Evolutionary conservation across 1,140 invertebrate species (phyloP).

Genomic region (Schmidtea mediterranea): DNA sequence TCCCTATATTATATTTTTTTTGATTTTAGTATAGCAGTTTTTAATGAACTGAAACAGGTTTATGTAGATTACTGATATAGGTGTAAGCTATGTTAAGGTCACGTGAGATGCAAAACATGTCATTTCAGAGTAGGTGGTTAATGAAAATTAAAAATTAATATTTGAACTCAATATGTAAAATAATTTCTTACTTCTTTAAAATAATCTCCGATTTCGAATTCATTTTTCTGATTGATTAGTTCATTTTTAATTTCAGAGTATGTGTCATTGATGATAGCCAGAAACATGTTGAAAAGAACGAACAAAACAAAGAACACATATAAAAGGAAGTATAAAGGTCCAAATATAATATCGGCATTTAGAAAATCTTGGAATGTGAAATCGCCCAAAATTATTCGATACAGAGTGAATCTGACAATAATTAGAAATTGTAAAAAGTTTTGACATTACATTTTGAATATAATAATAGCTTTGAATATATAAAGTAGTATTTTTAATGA

Average conservation of each 20-base stretch:
- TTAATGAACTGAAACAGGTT: too few relatives aligned
- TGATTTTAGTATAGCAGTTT: too few relatives aligned
- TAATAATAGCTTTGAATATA: too few relatives aligned
- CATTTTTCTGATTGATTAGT: slow-evolving; percentile 35
- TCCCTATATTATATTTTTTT: too few relatives aligned
- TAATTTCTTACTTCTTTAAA: slow-evolving; percentile 31
- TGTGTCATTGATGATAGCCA: slow-evolving; percentile 32
- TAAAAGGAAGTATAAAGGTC: slow-evolving; percentile 40
- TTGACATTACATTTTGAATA: too few relatives aligned
- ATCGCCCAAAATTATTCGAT: slow-evolving; percentile 49
- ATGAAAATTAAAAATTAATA: too few relatives aligned
- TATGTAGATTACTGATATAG: too few relatives aligned
- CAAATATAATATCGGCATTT: slow-evolving; percentile 31
- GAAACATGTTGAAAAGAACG: slow-evolving; percentile 37
- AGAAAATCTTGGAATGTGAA: slow-evolving; percentile 33
- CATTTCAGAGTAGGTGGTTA: too few relatives aligned
- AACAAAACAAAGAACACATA: slow-evolving; percentile 47
- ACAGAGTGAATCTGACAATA: slow-evolving; percentile 35
- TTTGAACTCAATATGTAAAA: too few relatives aligned
- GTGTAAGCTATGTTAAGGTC: too few relatives aligned
- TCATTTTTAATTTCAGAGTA: slow-evolving; percentile 36
- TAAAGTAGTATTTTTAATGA: too few relatives aligned
- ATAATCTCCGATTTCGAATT: slow-evolving; percentile 39
- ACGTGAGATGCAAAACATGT: too few relatives aligned
- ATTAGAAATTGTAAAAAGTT: not conserved